Conservation (phyloP, 2,797 vertebrate genomes). For the Parambassis ranga region DNA sequence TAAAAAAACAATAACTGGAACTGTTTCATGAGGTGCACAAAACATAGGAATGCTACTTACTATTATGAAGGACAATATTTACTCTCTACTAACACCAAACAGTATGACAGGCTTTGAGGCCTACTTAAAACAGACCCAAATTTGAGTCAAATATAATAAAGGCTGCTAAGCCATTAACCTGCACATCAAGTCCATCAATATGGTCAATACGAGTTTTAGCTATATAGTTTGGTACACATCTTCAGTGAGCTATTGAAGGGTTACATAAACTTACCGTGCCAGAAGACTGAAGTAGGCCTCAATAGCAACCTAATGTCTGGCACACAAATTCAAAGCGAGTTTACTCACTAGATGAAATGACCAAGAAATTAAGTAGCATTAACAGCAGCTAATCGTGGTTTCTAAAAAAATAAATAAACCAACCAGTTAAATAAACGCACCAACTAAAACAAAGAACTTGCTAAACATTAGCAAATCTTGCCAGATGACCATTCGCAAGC, state of each 20-base stretch:
- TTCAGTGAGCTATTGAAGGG: fast-evolving
- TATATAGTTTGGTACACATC: fast-evolving
- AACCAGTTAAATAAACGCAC: background rate
- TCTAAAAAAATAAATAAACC: background rate
- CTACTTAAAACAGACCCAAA: conserved; percentile 6
- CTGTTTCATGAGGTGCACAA: background rate
- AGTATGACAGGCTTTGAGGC: conserved; percentile 41
- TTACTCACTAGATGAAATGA: background rate
- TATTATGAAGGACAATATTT: background rate
- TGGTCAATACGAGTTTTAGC: fast-evolving
- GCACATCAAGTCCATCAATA: background rate
- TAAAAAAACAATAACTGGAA: background rate
- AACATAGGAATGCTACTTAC: fast-evolving
- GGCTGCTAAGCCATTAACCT: background rate
- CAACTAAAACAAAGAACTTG: conserved; percentile 60
- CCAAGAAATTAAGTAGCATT: background rate
- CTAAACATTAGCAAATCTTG: conserved; percentile 35
- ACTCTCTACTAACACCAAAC: background rate
- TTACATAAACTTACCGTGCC: conserved; percentile 5
- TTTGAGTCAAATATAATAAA: background rate
- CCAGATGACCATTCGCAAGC: background rate
- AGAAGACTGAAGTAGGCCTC: conserved; percentile 38
- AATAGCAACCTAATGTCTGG: background rate
- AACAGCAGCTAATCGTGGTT: background rate
- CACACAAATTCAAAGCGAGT: background rate